These are phyloP conservation scores for Pogonognathellus flavescens DNA, from an alignment of 1,140 invertebrate genomes.

Conservation along the genomic window DNA sequence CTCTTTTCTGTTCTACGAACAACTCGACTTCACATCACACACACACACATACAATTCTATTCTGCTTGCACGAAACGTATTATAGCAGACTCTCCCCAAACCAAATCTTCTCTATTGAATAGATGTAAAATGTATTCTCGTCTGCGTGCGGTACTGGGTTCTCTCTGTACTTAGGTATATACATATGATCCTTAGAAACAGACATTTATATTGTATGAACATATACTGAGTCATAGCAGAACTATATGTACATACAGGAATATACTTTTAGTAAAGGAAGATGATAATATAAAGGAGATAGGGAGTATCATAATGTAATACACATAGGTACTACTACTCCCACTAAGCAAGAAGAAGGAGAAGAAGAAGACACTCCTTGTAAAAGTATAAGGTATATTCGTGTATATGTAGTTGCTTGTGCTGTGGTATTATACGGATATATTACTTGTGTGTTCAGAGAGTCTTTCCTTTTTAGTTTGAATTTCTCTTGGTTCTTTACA, in stretches of 20 bases:
- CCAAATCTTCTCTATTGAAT: slow-evolving; percentile 33
- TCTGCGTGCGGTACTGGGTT: background rate
- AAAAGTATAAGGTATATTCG: background rate
- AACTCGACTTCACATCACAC: background rate
- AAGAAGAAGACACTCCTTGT: too few species aligned
- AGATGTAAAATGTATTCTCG: background rate
- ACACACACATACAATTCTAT: background rate
- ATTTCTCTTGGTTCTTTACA: slow-evolving; percentile 20
- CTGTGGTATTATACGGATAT: background rate
- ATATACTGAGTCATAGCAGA: background rate
- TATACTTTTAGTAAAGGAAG: background rate
- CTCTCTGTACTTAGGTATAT: background rate
- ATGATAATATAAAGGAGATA: too few species aligned
- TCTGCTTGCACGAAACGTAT: background rate
- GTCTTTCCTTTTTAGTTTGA: slow-evolving; percentile 7
- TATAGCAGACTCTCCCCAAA: background rate
- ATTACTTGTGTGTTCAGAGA: background rate
- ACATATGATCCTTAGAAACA: background rate
- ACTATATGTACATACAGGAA: background rate
- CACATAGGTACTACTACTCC: too few species aligned
- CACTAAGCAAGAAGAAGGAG: too few species aligned
- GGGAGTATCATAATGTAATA: too few species aligned
- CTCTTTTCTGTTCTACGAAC: background rate
- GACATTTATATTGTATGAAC: background rate
- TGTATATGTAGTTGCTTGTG: background rate